phyloP scores from a whole-genome alignment of 2,113 vertebrate genomes.

The Sterna hirundo region DNA sequence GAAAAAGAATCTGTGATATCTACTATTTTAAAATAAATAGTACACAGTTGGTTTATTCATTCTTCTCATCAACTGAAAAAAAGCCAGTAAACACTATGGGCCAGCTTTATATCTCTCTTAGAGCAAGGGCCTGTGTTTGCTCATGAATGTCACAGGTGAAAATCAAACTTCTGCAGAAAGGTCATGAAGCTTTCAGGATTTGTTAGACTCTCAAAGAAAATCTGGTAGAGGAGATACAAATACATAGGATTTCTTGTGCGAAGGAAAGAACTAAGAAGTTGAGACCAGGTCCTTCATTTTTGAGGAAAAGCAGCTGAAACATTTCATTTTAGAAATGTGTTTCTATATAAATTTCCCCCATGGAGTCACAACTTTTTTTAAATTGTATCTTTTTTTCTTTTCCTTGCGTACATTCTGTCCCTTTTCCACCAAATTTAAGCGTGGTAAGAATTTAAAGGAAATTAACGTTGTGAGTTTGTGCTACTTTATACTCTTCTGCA shows the following conservation, averaged over 20 bases:
- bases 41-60: not conserved
- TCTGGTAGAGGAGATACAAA: not conserved
- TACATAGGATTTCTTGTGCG: not conserved
- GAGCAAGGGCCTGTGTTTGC: not conserved
- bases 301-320: not conserved
- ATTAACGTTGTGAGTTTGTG: not conserved
- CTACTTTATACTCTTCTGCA: not conserved
- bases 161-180: not conserved
- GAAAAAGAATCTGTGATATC: not conserved
- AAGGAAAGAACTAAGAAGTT: not conserved
- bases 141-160: not conserved
- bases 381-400: not conserved
- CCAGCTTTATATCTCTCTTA: not conserved
- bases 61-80: not conserved
- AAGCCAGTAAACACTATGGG: not conserved
- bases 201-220: not conserved
- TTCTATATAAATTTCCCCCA: not conserved
- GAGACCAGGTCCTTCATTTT: not conserved
- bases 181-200: not conserved
- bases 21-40: not conserved
- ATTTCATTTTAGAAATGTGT: not conserved
- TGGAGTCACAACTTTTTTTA: accelerated
- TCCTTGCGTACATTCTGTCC: not conserved
- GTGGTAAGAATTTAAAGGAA: not conserved
- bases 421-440: not conserved